Evolutionary conservation across 2,888 invertebrate species (phyloP), one percentile per base, ranked within the genome.

Genomic region (Ophion ellenae): DNA sequence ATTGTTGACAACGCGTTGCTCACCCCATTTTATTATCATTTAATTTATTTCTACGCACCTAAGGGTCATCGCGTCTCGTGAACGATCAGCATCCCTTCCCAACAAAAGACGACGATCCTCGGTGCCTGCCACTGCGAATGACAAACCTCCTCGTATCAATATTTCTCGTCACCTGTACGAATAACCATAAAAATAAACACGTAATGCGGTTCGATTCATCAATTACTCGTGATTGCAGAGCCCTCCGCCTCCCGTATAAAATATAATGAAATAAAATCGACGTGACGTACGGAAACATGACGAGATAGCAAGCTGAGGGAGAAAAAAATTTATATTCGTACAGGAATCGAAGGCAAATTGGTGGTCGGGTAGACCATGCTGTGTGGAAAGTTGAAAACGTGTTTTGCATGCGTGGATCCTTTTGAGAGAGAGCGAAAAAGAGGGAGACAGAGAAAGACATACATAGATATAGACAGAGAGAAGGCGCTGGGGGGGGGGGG

Each of bases 341-440:
- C 76, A 70, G 80, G 84, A 84, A 84, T 84, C 75, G 80, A 59
- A 71, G 78, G 78, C 83, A 76, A 87, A 85, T 86, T 87, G 89
- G 82, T 87, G 84, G 80, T 74, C 83, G 78, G 45, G 79, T 32
- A 63, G 67, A 80, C 63, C 71, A 83, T 80, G 81, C 85, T 85
- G 81, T 81, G 81, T 81, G 81, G 86, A 88, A 88, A 87, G 85
- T 89, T 89, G 89, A 87, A 87, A 89, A 88, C 87, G 87, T 89
- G 87, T 85, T 83, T 85, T 83, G 84, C 74, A 85, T 86, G 83
- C 87, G 84, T 47, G 69, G 74, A 71, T 78, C 36, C 77, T 79
- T 24, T 69, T 24, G 67, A 64, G 66, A 69, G 78, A 69, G 64
- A 28, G 57, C 61, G n/a, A 45, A 53, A 53, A 59, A 78, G 69